Evolutionary conservation across 92 coral and sea anemone genomes (phyloP).

Genomic region (Phenganax subtilis): DNA sequence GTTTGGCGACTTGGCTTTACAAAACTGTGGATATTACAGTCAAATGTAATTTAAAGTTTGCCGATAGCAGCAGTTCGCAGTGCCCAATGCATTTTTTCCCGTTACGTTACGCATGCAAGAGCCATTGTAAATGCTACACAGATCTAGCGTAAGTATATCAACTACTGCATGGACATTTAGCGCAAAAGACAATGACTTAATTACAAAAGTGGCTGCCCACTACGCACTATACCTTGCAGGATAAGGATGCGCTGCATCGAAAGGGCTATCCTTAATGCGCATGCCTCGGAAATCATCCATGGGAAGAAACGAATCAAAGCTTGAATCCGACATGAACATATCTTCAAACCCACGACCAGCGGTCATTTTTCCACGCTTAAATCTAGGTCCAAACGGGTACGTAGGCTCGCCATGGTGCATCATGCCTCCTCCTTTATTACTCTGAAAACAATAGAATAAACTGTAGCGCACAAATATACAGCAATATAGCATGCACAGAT

Average conservation of each 20-base stretch:
- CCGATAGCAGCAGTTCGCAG: no score
- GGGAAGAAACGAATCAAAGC: constrained; percentile 34
- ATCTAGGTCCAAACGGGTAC: constrained; percentile 15
- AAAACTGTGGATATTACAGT: no score
- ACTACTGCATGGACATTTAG: background rate
- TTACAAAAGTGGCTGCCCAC: background rate
- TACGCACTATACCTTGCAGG: constrained; percentile 12
- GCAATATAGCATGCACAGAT: background rate
- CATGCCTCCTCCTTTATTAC: constrained; percentile 38
- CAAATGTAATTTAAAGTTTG: no score
- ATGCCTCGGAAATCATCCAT: constrained; percentile 29
- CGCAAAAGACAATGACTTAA: background rate
- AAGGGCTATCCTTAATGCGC: constrained; percentile 24
- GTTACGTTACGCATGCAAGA: no score
- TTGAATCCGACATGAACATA: constrained; percentile 32
- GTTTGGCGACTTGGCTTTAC: no score
- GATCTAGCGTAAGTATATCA: no score
- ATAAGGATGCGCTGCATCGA: constrained; percentile 18
- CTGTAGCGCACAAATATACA: background rate
- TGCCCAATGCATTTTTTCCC: no score
- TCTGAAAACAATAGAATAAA: background rate
- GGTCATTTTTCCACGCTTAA: constrained; percentile 22
- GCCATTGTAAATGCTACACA: no score
- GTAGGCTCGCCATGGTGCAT: constrained; percentile 28
- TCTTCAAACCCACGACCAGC: constrained; percentile 35